Evolutionary conservation across 2,113 vertebrate species (phyloP).

Genomic region (Sus scrofa): T2T-Sscrofa CM000825.6:56776501-56777000

Average conservation of each 20-base stretch:
- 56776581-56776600: rapidly evolving
- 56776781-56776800: conserved; percentile 46
- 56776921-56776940: conserved; percentile 70
- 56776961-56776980: conserved; percentile 48
- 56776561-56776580: no score
- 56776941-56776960: conserved; percentile 77
- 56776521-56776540: background rate
- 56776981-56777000: background rate
- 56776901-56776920: conserved; percentile 76
- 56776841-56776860: conserved; percentile 64
- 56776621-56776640: no score
- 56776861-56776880: conserved; percentile 77
- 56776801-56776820: conserved; percentile 80
- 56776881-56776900: conserved; percentile 80
- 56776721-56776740: background rate
- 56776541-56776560: background rate
- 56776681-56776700: background rate
- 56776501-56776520: background rate
- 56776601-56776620: background rate
- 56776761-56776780: conserved; percentile 79
- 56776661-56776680: background rate
- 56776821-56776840: conserved; percentile 78
- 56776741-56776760: conserved; percentile 58
- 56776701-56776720: background rate
- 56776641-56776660: background rate